Percentiles rank a stretch among this genome's conserved stretches.
Conservation (phyloP, 2,797 vertebrate species). For the Lateolabrax maculatus region DNA sequence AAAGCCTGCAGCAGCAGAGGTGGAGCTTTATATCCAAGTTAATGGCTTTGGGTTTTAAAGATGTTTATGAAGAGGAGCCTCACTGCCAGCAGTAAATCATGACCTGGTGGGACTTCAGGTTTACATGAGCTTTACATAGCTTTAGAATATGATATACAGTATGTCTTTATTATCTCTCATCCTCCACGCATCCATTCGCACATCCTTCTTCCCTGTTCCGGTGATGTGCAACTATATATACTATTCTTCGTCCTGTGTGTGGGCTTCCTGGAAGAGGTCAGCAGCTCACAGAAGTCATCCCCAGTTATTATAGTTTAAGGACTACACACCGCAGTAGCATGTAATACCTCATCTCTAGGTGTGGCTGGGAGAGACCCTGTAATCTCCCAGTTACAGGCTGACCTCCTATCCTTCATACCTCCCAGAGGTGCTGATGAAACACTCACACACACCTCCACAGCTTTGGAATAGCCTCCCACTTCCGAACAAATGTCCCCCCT, state of each 20-base stretch:
- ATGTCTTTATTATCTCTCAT: constrained; percentile 41
- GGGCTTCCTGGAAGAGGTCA: constrained; percentile 35
- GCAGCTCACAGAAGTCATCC: constrained; percentile 21
- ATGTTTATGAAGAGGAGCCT: constrained; percentile 44
- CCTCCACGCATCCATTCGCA: constrained; percentile 28
- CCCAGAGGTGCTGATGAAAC: too few relatives aligned
- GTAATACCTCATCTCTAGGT: neutral
- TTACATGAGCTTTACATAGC: constrained; percentile 32
- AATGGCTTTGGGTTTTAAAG: constrained; percentile 31
- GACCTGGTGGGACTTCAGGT: constrained; percentile 36
- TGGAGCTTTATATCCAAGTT: constrained; percentile 1
- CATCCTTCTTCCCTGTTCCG: constrained; percentile 15
- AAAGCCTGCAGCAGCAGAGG: neutral
- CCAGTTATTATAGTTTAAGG: constrained; percentile 29
- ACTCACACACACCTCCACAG: too few relatives aligned
- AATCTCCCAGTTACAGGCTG: neutral
- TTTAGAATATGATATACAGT: constrained; percentile 25
- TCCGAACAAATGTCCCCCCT: too few relatives aligned
- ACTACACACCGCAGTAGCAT: neutral
- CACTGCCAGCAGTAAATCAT: constrained; percentile 41
- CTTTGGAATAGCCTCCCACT: too few relatives aligned
- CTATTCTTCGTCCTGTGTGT: neutral
- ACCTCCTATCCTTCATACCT: neutral
- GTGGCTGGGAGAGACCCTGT: neutral
- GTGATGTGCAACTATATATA: constrained; percentile 37